Evolutionary conservation across 2,888 invertebrate genomes (phyloP).

Genomic region (Chymomyza fuscimana): DNA sequence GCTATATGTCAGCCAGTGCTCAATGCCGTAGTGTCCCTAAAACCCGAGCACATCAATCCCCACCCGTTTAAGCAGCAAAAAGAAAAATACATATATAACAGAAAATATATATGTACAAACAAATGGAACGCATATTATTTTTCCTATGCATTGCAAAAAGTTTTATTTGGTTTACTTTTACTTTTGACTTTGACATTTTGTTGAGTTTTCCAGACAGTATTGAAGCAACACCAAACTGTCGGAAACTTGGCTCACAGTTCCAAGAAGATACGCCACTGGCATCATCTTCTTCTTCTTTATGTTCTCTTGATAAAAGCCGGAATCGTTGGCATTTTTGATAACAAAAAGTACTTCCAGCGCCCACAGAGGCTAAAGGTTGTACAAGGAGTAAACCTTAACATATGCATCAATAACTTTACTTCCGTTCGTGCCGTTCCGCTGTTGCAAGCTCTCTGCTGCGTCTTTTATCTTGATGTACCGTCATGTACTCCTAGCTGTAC

Average conservation of each 20-base stretch:
- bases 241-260: neutral
- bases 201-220: constrained; percentile 10
- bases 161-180: constrained; percentile 48
- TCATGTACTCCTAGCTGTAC: neutral
- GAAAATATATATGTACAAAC: neutral
- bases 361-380: neutral
- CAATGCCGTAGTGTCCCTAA: constrained; percentile 18
- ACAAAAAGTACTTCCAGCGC: constrained; percentile 6
- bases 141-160: constrained; percentile 21
- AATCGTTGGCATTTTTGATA: constrained; percentile 58
- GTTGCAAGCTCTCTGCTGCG: neutral
- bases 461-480: neutral
- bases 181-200: constrained; percentile 46
- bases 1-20: constrained; percentile 16
- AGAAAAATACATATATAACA: neutral
- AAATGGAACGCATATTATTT: constrained; percentile 16
- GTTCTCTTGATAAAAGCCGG: neutral
- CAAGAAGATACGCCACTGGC: neutral
- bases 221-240: too few species aligned
- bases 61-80: neutral
- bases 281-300: neutral
- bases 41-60: constrained; percentile 8
- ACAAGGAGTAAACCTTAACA: neutral
- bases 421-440: constrained; percentile 1
- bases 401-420: constrained; percentile 18